These are phyloP conservation scores for Pegoplata infirma DNA, from an alignment of 2,888 invertebrate genomes.

Conservation along the genomic window DNA sequence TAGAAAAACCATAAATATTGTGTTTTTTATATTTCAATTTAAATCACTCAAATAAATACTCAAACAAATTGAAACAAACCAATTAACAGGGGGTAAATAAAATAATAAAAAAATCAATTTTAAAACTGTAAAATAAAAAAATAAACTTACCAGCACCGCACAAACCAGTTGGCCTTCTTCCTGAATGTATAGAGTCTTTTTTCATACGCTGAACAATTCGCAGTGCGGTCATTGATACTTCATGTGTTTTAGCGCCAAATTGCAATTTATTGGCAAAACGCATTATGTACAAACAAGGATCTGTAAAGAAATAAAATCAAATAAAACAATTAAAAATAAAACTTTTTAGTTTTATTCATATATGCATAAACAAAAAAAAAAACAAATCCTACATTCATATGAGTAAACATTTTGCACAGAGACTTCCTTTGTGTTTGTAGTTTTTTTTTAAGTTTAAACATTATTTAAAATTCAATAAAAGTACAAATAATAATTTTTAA, in stretches of 20 bases:
- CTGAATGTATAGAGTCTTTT: conserved; percentile 97
- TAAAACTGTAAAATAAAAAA: background rate
- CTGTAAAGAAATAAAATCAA: conserved; percentile 78
- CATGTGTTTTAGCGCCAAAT: conserved; percentile 94
- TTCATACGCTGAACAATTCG: conserved; percentile 98
- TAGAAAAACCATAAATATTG: too few species aligned
- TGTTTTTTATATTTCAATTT: background rate
- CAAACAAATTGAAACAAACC: background rate
- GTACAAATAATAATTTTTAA: too few species aligned
- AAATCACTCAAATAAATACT: background rate
- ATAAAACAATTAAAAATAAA: conserved; percentile 44
- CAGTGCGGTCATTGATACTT: conserved; percentile 96
- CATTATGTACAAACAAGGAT: conserved; percentile 97
- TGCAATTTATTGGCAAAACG: conserved; percentile 96
- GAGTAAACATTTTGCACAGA: too few species aligned
- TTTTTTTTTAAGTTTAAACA: too few species aligned
- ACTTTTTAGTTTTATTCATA: background rate
- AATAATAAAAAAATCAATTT: background rate
- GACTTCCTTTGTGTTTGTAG: too few species aligned
- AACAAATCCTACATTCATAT: too few species aligned
- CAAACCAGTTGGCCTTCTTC: conserved; percentile 96
- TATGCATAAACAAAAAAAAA: too few species aligned
- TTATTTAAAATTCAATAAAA: too few species aligned
- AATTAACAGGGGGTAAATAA: background rate
- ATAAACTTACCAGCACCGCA: conserved; percentile 92